A percentile compares a stretch with the other conserved stretches of the same genome.
Conservation (phyloP, 2,113 vertebrate genomes). For the Noturus placidus region DNA sequence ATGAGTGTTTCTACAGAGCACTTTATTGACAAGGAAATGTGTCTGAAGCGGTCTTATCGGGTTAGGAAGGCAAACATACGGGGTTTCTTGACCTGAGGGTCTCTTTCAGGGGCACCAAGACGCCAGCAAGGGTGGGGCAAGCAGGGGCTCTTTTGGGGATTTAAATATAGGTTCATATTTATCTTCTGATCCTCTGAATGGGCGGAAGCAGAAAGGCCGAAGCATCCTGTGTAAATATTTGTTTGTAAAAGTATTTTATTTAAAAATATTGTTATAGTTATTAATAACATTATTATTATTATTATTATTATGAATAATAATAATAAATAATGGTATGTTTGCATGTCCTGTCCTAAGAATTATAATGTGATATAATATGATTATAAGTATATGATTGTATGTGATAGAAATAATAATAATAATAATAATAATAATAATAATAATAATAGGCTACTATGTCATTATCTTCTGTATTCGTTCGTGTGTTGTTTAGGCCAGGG, state of each 20-base stretch:
- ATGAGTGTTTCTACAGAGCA: not conserved
- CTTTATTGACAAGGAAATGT: not conserved
- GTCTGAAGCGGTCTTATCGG: not conserved
- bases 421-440: not conserved
- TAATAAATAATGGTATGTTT: not conserved
- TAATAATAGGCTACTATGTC: not conserved
- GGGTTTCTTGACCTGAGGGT: conserved; percentile 57
- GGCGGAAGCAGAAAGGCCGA: not conserved
- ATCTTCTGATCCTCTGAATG: not conserved
- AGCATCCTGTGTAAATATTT: not conserved
- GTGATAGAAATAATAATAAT: not conserved
- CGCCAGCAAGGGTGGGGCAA: conserved; percentile 57
- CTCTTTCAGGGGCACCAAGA: conserved; percentile 44
- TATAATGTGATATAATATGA: too few relatives aligned
- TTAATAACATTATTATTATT: not conserved
- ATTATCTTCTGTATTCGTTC: not conserved
- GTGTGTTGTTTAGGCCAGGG: not conserved
- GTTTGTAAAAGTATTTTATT: not conserved
- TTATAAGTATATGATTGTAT: too few relatives aligned
- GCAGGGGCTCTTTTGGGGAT: conserved; percentile 14
- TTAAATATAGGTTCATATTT: conserved; percentile 22
- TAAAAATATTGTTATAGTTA: too few relatives aligned
- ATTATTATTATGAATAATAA: not conserved
- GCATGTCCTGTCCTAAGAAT: not conserved
- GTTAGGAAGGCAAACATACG: conserved; percentile 40